Percentiles rank a stretch among this genome's conserved stretches.
Evolutionary conservation across 2,797 vertebrate species (phyloP).

Genomic region (Pteropus rufus): DNA sequence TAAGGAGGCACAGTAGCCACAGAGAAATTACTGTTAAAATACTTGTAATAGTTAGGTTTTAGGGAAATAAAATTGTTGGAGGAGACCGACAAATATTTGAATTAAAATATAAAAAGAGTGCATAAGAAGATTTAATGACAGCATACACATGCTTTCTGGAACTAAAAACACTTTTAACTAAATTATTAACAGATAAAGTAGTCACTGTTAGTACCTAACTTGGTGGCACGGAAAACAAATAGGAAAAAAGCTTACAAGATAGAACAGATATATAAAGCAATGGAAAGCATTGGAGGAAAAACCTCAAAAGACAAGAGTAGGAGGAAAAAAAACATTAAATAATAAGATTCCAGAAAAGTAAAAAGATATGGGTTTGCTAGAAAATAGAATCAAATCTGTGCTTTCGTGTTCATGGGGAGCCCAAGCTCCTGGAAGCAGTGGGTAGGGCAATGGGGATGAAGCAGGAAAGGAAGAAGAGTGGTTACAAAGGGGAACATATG

Average conservation of each 20-base stretch:
- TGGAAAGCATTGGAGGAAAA: not conserved
- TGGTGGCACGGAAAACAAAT: not conserved
- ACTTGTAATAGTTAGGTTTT: not conserved
- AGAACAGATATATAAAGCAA: not conserved
- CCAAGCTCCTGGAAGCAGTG: not conserved
- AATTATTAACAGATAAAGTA: conserved; percentile 9
- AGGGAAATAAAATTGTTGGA: not conserved
- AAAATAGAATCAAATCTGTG: not conserved
- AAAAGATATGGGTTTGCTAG: not conserved
- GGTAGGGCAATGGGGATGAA: not conserved
- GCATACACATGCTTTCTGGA: not conserved
- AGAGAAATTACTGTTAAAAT: not conserved
- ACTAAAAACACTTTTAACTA: not conserved
- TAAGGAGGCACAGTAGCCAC: too few relatives aligned
- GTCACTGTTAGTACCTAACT: not conserved
- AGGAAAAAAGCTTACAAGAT: not conserved
- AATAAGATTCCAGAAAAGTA: not conserved
- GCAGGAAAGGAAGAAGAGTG: too few relatives aligned
- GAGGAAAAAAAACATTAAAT: not conserved
- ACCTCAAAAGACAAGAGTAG: not conserved
- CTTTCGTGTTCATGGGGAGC: too few relatives aligned
- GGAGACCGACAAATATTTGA: not conserved
- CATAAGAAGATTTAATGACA: not conserved
- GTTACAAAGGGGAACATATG: fast-evolving
- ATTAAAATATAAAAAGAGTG: not conserved